phyloP scores from a whole-genome alignment of 2,888 invertebrate species.

The Seladonia tumulorum region DNA sequence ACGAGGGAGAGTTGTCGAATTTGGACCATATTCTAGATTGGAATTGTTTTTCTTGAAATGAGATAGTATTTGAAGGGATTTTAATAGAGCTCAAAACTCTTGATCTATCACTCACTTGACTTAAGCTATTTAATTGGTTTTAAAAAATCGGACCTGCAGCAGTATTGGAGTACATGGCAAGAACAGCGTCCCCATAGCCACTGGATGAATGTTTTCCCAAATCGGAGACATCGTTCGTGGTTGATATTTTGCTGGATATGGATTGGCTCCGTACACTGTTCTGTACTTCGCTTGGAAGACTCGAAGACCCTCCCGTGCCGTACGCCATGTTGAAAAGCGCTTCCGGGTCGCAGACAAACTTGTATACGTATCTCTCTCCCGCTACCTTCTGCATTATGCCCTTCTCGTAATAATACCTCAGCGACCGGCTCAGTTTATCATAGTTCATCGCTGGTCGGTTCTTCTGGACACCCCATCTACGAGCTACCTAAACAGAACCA shows the following conservation, averaged over 20 bases:
- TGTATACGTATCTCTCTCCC: conserved; percentile 97
- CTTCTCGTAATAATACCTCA: conserved; percentile 98
- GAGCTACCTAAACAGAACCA: conserved; percentile 90
- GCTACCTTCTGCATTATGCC: conserved; percentile 99
- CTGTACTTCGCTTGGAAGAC: conserved; percentile 74
- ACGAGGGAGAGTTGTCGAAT: too few species aligned
- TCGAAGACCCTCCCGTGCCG: conserved; percentile 80
- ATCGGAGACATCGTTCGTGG: conserved; percentile 69
- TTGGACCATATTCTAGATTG: too few species aligned
- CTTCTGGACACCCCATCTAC: conserved; percentile 98
- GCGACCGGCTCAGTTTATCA: conserved; percentile 96
- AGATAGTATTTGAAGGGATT: too few species aligned
- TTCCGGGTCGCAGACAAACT: conserved; percentile 98
- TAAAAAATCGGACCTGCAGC: conserved; percentile 57
- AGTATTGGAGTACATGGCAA: conserved; percentile 81
- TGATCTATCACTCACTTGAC: too few species aligned
- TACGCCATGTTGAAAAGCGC: conserved; percentile 94
- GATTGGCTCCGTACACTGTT: conserved; percentile 72
- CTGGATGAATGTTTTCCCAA: conserved; percentile 72
- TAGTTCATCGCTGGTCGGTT: conserved; percentile 99
- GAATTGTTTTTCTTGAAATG: too few species aligned
- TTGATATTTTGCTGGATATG: conserved; percentile 71
- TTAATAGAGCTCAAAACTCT: too few species aligned
- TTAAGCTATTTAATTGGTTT: not conserved
- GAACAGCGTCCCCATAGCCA: conserved; percentile 79